Percentiles rank a stretch among this genome's conserved stretches.
Conservation (phyloP, 2,797 vertebrate species). For the Betta splendens region DNA sequence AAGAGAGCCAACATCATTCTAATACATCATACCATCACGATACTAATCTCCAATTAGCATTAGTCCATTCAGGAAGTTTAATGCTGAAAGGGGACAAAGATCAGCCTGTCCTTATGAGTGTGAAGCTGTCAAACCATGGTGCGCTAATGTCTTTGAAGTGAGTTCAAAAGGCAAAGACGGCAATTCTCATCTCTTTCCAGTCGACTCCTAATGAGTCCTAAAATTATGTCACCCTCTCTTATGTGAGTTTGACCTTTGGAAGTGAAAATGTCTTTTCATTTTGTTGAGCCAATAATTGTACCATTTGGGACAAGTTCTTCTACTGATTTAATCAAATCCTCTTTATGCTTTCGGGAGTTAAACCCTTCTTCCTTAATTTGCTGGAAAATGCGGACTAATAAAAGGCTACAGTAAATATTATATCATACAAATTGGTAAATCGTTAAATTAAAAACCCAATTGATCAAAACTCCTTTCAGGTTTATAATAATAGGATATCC, state of each 20-base stretch:
- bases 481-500: constrained; percentile 20
- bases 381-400: neutral
- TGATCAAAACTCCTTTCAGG: constrained; percentile 14
- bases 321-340: constrained; percentile 17
- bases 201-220: constrained; percentile 50
- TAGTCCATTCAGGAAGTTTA: constrained; percentile 74
- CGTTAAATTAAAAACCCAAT: constrained; percentile 12
- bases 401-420: constrained; percentile 10
- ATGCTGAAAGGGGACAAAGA: constrained; percentile 67
- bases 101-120: constrained; percentile 62
- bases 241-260: constrained; percentile 58
- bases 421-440: constrained; percentile 20
- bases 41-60: constrained; percentile 81
- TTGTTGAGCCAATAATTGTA: constrained; percentile 34
- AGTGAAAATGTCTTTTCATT: constrained; percentile 44
- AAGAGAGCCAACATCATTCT: constrained; percentile 60
- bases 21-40: constrained; percentile 74
- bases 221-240: constrained; percentile 45
- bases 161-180: constrained; percentile 69
- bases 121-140: constrained; percentile 55
- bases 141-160: constrained; percentile 67
- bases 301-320: constrained; percentile 26
- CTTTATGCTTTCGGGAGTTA: constrained; percentile 11
- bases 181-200: constrained; percentile 59
- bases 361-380: constrained; percentile 14